Evolutionary conservation across 1,140 invertebrate genomes (phyloP), one percentile per base, ranked within the genome.

Genomic region (Euborellia annulipes): DNA sequence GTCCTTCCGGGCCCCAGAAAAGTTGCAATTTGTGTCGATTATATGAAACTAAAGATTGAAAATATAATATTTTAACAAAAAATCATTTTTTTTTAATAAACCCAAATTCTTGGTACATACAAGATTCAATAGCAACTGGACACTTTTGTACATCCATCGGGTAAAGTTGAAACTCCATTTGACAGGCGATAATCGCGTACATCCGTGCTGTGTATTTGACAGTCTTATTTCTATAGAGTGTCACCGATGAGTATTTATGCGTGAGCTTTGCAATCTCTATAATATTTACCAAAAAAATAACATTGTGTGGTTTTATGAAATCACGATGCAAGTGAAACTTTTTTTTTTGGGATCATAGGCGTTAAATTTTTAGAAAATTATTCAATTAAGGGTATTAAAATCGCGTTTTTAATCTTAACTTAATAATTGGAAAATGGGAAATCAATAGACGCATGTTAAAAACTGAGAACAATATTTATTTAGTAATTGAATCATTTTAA

Each of bases 141-240:
- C 83, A 87, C 2, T 76, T 73, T 67, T 86, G 83, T 52, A 82
- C 79, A 57, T 87, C 83, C 78, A 85, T 82, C 9, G 84, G 84
- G 56, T 85, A 86, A 18, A 82, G 69, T 55, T 82, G 77, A 57
- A 86, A 84, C 60, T 85, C 80, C 82, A 87, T 86, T 62, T 85
- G 82, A 60, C 83, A 87, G 43, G 80, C 82, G 38, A 86, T 78
- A 43, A 84, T 85, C 0, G 81, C 82, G 56, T 85, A 81, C 76
- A 85, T 81, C 45, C 83, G 62, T 0, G 80, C 80, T 7, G 79
- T 72, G 60, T 85, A 86, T 46, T 71, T 64, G 11, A 86, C 76
- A 0, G 81, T 86, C 62, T 82, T 82, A 53, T 86, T 86, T 51
- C 73, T 71, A 52, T 75, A 85, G 16, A 86, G 59, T 6, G 79